Conservation (phyloP, 2,888 invertebrate species). For the Hedya salicella region DNA sequence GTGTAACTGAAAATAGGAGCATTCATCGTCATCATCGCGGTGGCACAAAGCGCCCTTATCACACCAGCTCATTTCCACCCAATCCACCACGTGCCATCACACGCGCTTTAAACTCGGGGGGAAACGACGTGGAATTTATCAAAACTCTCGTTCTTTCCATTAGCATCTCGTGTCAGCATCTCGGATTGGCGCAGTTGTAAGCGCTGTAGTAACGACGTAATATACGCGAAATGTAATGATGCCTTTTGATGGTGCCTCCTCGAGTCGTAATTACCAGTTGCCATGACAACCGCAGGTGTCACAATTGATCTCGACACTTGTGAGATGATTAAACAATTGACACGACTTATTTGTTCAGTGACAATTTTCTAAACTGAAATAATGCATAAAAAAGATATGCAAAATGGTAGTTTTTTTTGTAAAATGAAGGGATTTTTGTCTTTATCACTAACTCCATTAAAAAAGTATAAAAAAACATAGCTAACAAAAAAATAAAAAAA, state of each 20-base stretch:
- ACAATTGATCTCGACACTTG: conserved; percentile 53
- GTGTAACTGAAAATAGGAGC: conserved; percentile 25
- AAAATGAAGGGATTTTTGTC: neutral
- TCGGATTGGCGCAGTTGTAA: conserved; percentile 58
- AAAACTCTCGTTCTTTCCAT: conserved; percentile 79
- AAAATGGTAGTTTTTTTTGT: no score
- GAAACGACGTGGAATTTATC: conserved; percentile 73
- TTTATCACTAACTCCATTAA: neutral
- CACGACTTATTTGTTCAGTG: no score
- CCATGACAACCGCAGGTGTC: conserved; percentile 65
- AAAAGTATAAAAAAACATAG: neutral
- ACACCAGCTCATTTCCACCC: conserved; percentile 74
- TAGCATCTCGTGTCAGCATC: conserved; percentile 71
- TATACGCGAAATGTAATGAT: conserved; percentile 75
- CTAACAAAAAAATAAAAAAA: neutral
- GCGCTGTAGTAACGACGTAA: conserved; percentile 74
- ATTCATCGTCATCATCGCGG: conserved; percentile 30
- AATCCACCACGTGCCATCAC: conserved; percentile 68
- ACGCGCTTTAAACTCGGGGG: conserved; percentile 64
- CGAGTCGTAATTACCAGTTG: conserved; percentile 71
- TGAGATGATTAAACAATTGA: neutral
- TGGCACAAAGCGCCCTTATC: conserved; percentile 65
- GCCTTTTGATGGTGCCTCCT: conserved; percentile 69
- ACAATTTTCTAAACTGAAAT: no score
- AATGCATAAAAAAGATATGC: neutral